Evolutionary conservation across 2,113 vertebrate species (phyloP).

Genomic region (Hyla sarda): DNA sequence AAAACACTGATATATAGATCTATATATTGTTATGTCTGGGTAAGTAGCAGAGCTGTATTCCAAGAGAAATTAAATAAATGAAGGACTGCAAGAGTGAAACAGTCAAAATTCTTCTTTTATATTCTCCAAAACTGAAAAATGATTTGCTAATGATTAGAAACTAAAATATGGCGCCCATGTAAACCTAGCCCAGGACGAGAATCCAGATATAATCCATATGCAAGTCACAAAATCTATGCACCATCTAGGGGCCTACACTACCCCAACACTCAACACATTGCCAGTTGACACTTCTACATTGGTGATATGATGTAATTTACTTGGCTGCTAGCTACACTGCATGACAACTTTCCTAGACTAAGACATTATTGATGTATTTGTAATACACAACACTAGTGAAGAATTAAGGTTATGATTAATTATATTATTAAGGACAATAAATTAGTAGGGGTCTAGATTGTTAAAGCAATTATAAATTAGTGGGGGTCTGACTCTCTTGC

Average conservation of each 20-base stretch:
- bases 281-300: background rate
- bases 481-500: too few species aligned
- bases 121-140: background rate
- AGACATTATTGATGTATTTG: background rate
- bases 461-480: too few species aligned
- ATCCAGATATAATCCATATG: background rate
- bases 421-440: background rate
- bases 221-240: background rate
- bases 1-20: slow-evolving; percentile 74
- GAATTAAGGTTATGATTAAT: background rate
- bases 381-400: background rate
- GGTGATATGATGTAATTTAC: background rate
- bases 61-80: slow-evolving; percentile 58
- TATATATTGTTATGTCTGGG: slow-evolving; percentile 67
- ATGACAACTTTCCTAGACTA: background rate
- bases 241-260: too few species aligned
- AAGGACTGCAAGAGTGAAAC: slow-evolving; percentile 1
- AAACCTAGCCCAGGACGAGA: background rate
- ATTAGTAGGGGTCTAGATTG: too few species aligned
- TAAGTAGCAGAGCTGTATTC: slow-evolving; percentile 61
- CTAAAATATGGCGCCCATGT: background rate
- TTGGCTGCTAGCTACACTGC: background rate
- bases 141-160: background rate
- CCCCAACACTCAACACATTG: background rate
- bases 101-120: background rate